phyloP scores from a whole-genome alignment of 2,888 invertebrate species.

The Allolobophora icterica region DNA sequence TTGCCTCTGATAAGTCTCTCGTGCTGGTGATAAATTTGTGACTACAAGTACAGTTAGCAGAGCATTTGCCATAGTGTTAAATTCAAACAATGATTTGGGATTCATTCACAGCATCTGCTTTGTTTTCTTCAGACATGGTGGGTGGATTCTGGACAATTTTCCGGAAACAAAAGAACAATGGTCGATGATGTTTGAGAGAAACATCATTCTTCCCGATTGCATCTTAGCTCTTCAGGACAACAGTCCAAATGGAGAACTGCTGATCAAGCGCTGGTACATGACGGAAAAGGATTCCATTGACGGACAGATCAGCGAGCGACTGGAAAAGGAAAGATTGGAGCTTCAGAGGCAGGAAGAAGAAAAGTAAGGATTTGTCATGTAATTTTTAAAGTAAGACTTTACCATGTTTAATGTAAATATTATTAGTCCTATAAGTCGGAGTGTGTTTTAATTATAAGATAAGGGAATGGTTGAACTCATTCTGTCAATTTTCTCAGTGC shows the following conservation, averaged over 20 bases:
- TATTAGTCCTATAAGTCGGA: neutral
- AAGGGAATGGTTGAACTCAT: neutral
- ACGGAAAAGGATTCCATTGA: conserved; percentile 57
- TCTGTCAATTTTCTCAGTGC: neutral
- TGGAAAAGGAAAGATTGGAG: conserved; percentile 54
- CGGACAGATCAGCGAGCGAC: conserved; percentile 52
- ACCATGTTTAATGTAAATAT: neutral
- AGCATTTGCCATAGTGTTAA: neutral
- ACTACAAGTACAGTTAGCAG: too few relatives aligned
- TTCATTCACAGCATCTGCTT: neutral
- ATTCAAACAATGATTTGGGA: neutral
- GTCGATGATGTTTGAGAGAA: conserved; percentile 60
- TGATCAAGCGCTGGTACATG: conserved; percentile 58
- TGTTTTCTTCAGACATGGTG: conserved; percentile 52
- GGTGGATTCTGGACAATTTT: conserved; percentile 65
- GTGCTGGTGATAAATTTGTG: too few relatives aligned
- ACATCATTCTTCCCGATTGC: conserved; percentile 60
- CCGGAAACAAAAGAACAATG: conserved; percentile 63
- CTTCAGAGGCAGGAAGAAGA: conserved; percentile 54
- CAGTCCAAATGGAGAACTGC: conserved; percentile 55
- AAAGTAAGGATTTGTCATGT: conserved; percentile 50
- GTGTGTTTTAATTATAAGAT: neutral
- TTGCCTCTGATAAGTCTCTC: too few relatives aligned
- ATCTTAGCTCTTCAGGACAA: conserved; percentile 60
- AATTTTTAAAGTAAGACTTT: too few relatives aligned